Evolutionary conservation across 1,140 invertebrate species (phyloP).

Genomic region (Sipha flava): DNA sequence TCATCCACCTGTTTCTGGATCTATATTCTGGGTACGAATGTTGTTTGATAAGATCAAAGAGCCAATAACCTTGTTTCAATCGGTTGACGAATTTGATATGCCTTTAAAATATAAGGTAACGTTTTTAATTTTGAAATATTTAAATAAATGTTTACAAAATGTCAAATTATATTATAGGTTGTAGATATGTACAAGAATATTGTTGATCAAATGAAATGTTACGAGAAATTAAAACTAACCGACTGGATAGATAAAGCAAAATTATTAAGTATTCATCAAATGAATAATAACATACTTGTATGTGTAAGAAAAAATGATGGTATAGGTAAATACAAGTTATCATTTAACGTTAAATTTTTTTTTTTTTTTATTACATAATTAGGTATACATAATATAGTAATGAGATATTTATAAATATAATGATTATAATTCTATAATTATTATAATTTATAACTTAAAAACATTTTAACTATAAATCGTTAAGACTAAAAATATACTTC

Average conservation of each 20-base stretch:
- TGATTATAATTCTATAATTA: too few species aligned
- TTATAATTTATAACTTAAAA: too few species aligned
- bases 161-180: background rate
- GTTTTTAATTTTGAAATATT: background rate
- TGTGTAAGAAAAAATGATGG: background rate
- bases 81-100: constrained; percentile 57
- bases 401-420: too few species aligned
- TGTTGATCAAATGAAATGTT: constrained; percentile 7
- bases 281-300: background rate
- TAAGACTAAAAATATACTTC: too few species aligned
- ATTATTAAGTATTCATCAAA: background rate
- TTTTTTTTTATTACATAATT: too few species aligned
- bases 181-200: background rate
- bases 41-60: constrained; percentile 68
- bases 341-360: too few species aligned
- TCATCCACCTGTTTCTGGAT: constrained; percentile 66
- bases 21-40: constrained; percentile 72
- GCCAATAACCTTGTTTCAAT: constrained; percentile 66
- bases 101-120: background rate
- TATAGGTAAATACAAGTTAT: background rate
- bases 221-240: background rate
- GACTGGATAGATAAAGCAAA: background rate
- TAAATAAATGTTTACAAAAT: background rate
- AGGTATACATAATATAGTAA: too few species aligned
- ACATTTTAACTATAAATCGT: too few species aligned